A percentile compares a stretch with the other conserved stretches of the same genome.
phyloP scores from a whole-genome alignment of 30 jellyfish, hydroid and myxozoan species.

The Hydractinia symbiolongicarpus region DNA sequence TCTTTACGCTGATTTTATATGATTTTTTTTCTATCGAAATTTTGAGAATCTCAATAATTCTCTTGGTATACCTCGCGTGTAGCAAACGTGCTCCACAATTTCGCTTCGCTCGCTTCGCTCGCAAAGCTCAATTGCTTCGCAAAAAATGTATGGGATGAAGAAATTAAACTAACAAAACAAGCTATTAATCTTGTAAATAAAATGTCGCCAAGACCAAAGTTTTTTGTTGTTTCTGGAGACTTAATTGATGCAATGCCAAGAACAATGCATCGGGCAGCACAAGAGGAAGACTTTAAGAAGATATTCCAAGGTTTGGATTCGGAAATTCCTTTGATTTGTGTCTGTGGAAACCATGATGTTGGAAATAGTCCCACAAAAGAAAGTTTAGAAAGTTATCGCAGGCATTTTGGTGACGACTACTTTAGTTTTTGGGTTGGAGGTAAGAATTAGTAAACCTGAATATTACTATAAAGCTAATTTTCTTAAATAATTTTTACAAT shows the following conservation, averaged over 20 bases:
- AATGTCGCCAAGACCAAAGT: constrained; percentile 70
- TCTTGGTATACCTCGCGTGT: no score
- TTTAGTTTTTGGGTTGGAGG: constrained; percentile 77
- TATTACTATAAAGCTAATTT: not conserved
- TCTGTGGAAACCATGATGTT: constrained; percentile 93
- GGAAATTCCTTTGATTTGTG: constrained; percentile 63
- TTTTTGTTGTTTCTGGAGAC: constrained; percentile 87
- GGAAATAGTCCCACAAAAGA: constrained; percentile 79
- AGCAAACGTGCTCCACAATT: no score
- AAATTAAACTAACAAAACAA: constrained; percentile 56
- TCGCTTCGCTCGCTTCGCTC: no score
- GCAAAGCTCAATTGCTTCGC: no score
- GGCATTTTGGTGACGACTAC: constrained; percentile 77
- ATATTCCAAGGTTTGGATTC: constrained; percentile 41
- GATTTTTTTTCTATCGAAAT: no score
- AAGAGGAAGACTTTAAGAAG: constrained; percentile 48
- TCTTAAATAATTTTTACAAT: not conserved
- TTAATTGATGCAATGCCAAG: constrained; percentile 88
- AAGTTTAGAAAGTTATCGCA: constrained; percentile 37
- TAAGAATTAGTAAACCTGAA: not conserved
- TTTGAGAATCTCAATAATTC: no score
- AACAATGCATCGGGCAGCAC: constrained; percentile 44
- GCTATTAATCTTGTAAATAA: constrained; percentile 56
- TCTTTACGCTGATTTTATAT: no score
- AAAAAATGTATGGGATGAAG: constrained; percentile 67